These are phyloP conservation scores for Manacus vitellinus DNA, from an alignment of 2,113 vertebrate species.

Conservation along the genomic window DNA sequence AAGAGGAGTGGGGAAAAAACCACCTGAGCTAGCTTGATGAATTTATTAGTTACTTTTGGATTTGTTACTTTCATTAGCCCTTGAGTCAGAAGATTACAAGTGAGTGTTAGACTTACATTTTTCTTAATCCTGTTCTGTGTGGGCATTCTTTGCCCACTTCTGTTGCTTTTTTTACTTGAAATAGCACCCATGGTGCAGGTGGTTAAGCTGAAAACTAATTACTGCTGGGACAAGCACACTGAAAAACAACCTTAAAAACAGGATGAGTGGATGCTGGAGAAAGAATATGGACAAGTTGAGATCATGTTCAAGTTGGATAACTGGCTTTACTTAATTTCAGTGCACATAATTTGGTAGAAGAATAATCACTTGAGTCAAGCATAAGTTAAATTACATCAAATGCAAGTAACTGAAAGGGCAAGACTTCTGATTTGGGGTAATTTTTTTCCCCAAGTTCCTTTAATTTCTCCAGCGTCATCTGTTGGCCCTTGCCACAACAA, in stretches of 20 bases:
- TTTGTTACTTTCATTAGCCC: neutral
- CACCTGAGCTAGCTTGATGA: neutral
- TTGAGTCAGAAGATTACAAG: neutral
- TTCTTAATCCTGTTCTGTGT: neutral
- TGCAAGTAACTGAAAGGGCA: neutral
- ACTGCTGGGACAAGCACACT: neutral
- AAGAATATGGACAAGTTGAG: neutral
- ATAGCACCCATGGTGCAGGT: neutral
- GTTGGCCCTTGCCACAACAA: neutral
- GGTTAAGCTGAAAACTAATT: neutral
- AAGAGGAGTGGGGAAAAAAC: neutral
- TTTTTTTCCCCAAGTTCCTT: neutral
- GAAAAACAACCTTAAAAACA: neutral
- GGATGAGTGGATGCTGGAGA: neutral
- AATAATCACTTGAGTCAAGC: neutral
- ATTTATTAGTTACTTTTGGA: neutral
- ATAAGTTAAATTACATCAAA: neutral
- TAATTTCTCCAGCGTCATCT: neutral
- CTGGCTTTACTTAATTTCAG: neutral
- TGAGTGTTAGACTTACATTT: neutral
- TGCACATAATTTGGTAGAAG: neutral
- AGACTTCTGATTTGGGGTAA: neutral
- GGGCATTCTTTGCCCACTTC: neutral
- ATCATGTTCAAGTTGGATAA: neutral
- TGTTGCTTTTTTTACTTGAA: neutral